A percentile compares a stretch with the other conserved stretches of the same genome.
Evolutionary conservation across 1,140 invertebrate species (phyloP).

Genomic region (Hyphantria cunea): DNA sequence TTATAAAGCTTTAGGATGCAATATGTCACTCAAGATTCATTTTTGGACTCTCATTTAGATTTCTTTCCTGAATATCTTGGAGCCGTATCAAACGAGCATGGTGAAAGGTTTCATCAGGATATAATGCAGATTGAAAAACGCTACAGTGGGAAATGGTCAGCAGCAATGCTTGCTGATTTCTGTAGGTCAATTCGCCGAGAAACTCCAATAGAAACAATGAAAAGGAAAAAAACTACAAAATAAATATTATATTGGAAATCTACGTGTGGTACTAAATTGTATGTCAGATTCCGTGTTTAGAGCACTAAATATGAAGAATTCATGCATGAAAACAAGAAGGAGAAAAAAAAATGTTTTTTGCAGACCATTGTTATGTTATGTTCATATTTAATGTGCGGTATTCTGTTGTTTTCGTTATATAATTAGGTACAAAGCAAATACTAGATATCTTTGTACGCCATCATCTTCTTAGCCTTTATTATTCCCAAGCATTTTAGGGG

Average conservation of each 20-base stretch:
- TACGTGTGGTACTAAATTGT: conserved; percentile 2
- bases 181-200: conserved; percentile 43
- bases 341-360: too few relatives aligned
- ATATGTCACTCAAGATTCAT: conserved; percentile 65
- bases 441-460: too few relatives aligned
- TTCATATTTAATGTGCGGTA: too few relatives aligned
- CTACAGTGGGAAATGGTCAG: conserved; percentile 51
- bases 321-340: too few relatives aligned
- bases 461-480: too few relatives aligned
- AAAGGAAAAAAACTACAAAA: conserved; percentile 18
- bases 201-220: conserved; percentile 24
- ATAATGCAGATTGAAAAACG: conserved; percentile 52
- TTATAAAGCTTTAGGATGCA: too few relatives aligned
- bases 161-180: conserved; percentile 53
- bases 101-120: conserved; percentile 66
- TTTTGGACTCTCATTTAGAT: conserved; percentile 58
- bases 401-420: too few relatives aligned
- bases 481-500: too few relatives aligned
- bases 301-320: conserved; percentile 3
- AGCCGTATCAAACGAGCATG: conserved; percentile 57
- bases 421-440: too few relatives aligned
- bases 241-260: conserved; percentile 9
- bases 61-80: conserved; percentile 58
- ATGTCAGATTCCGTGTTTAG: conserved; percentile 12
- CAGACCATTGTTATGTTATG: too few relatives aligned